These are phyloP conservation scores for Amphiprion clarkii DNA, from an alignment of 2,797 vertebrate genomes.

Conservation along the genomic window DNA sequence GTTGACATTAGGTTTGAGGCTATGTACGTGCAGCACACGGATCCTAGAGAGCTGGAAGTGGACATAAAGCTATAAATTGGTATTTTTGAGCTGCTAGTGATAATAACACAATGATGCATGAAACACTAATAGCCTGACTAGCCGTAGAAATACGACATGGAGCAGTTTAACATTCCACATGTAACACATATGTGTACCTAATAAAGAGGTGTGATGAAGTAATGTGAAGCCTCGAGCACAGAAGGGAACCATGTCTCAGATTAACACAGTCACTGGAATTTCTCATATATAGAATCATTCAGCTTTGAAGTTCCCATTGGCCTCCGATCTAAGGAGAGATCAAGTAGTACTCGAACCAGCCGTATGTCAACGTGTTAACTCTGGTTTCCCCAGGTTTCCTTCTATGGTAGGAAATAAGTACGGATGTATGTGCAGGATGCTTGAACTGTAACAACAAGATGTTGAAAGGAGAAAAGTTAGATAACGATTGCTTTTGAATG, in stretches of 20 bases:
- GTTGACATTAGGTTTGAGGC: not conserved
- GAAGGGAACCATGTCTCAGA: constrained; percentile 18
- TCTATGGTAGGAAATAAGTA: not conserved
- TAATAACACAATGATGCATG: not conserved
- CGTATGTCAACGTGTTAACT: constrained; percentile 35
- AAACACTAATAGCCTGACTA: not conserved
- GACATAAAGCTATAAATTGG: not conserved
- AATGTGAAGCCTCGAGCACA: constrained; percentile 2
- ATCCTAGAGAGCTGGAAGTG: not conserved
- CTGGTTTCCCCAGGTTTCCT: constrained; percentile 19
- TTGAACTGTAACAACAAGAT: constrained; percentile 31
- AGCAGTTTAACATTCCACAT: not conserved
- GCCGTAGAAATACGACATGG: not conserved
- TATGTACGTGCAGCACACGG: not conserved
- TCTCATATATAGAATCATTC: not conserved
- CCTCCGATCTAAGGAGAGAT: constrained; percentile 41
- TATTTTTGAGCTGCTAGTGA: not conserved
- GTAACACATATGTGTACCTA: not conserved
- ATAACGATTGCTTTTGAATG: not conserved
- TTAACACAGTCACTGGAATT: constrained; percentile 1
- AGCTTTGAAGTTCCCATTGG: constrained; percentile 26
- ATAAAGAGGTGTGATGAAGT: constrained; percentile 6
- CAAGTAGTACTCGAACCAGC: constrained; percentile 41
- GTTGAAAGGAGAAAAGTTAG: constrained; percentile 1
- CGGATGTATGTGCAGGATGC: constrained; percentile 4